Evolutionary conservation across 2,797 vertebrate genomes (phyloP), one percentile per base, ranked within the genome.

Genomic region (Xiphophorus birchmanni): DNA sequence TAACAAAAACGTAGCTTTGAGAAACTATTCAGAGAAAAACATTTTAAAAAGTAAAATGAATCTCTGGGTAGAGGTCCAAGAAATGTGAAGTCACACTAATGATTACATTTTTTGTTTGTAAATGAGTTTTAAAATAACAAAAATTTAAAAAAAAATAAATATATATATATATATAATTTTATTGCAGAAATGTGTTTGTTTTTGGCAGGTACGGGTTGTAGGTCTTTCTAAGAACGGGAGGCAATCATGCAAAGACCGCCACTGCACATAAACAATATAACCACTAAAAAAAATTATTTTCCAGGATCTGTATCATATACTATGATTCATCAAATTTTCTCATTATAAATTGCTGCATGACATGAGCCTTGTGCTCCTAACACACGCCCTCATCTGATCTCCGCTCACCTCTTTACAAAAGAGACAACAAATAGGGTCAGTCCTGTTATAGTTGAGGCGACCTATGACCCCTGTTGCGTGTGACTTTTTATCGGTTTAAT

Each of bases 321-420:
- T 80, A 45, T 74, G 76, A 42, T 26, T 58, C 50, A 79, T 71
- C 2, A 78, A 78, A 47, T 82, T 29, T 80, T 12, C 7, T 12
- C 63, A 45, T 67, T 54, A 84, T 93, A 23, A 85, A 87, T 89
- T 77, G 89, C 79, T 86, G 15, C 88, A 17, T 15, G 47, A 40
- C 47, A 5, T 71, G 4, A 1, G 50, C 29, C 71, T 79, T 10
- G 0, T 0, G 3, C 78, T 73, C 58, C 74, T 32, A 75, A 74
- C 42, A 18, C 37, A 2, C 6, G 9, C 18, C 54, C 50, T 73
- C 73, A 74, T 74, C 79, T 79, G 26, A 45, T 73, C 60, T 65
- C 15, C 6, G 73, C 29, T 65, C 9, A 18, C 73, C 44, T 71
- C 44, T 0, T 60, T 23, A 26, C 74, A 37, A 50, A 44, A 23